phyloP scores from a whole-genome alignment of 2,888 invertebrate genomes.

The Rhamnusium bicolor region DNA sequence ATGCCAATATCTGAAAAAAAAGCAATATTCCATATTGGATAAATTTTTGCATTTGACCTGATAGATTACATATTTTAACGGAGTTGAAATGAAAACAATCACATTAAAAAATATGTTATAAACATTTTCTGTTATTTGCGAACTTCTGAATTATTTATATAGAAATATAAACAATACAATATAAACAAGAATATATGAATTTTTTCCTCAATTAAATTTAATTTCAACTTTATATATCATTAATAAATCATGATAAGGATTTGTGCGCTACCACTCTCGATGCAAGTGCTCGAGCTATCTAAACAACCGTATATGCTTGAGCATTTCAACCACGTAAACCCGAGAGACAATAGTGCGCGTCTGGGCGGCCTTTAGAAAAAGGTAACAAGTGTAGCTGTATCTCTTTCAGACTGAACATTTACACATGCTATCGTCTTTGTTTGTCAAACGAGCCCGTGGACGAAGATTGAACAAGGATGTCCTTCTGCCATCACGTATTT shows the following conservation, averaged over 20 bases:
- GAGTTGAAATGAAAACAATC: too few relatives aligned
- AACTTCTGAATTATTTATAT: too few relatives aligned
- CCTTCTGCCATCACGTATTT: slow-evolving; percentile 53
- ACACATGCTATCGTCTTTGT: slow-evolving; percentile 54
- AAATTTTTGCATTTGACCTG: too few relatives aligned
- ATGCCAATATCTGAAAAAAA: too few relatives aligned
- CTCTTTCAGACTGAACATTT: slow-evolving; percentile 53
- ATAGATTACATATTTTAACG: too few relatives aligned
- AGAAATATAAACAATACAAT: too few relatives aligned
- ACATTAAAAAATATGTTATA: too few relatives aligned
- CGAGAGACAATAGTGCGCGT: slow-evolving; percentile 64
- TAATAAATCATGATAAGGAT: neutral
- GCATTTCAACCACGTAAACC: slow-evolving; percentile 64
- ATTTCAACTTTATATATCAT: neutral
- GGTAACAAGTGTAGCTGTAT: slow-evolving; percentile 57
- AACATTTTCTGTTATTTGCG: too few relatives aligned
- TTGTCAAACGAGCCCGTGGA: slow-evolving; percentile 51
- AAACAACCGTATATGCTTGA: slow-evolving; percentile 2
- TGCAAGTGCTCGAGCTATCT: neutral
- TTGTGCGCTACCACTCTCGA: neutral
- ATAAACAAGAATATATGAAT: too few relatives aligned
- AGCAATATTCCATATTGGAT: too few relatives aligned
- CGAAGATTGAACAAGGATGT: slow-evolving; percentile 60
- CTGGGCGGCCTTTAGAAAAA: slow-evolving; percentile 62
- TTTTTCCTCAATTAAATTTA: neutral